A percentile compares a stretch with the other conserved stretches of the same genome.
Conservation (phyloP, 2,888 invertebrate species). For the Dryocosmus kuriphilus region DNA sequence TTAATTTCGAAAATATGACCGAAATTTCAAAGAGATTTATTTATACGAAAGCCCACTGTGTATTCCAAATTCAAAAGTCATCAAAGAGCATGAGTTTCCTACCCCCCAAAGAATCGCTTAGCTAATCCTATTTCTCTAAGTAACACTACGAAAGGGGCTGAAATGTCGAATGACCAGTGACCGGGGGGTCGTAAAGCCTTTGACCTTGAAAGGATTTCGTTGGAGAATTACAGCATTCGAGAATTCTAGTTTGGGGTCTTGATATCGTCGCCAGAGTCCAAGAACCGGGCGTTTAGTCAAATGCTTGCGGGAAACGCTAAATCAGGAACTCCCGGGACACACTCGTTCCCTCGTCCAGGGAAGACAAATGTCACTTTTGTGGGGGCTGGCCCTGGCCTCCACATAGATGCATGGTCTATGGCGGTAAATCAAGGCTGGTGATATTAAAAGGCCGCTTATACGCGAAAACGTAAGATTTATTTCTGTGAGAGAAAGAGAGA, state of each 20-base stretch:
- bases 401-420: conserved; percentile 71
- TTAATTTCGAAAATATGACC: no score
- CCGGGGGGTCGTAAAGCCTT: conserved; percentile 1
- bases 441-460: conserved; percentile 77
- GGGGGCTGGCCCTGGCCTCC: conserved; percentile 60
- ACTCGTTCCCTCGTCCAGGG: conserved; percentile 58
- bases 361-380: conserved; percentile 69
- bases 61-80: neutral
- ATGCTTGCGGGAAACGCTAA: conserved; percentile 64
- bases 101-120: neutral
- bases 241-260: neutral
- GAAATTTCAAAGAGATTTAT: no score
- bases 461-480: conserved; percentile 77
- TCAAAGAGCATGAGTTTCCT: neutral
- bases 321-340: conserved; percentile 62
- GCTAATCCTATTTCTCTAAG: neutral
- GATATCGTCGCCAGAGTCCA: conserved; percentile 42
- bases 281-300: conserved; percentile 65
- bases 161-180: conserved; percentile 2
- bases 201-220: conserved; percentile 9
- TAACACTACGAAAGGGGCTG: neutral
- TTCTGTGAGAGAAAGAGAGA: conserved; percentile 59
- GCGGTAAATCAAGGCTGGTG: conserved; percentile 76
- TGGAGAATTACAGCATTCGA: conserved; percentile 3
- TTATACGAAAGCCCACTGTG: no score